Evolutionary conservation across 2,113 vertebrate genomes (phyloP).

Genomic region (Perca schrenkii): DNA sequence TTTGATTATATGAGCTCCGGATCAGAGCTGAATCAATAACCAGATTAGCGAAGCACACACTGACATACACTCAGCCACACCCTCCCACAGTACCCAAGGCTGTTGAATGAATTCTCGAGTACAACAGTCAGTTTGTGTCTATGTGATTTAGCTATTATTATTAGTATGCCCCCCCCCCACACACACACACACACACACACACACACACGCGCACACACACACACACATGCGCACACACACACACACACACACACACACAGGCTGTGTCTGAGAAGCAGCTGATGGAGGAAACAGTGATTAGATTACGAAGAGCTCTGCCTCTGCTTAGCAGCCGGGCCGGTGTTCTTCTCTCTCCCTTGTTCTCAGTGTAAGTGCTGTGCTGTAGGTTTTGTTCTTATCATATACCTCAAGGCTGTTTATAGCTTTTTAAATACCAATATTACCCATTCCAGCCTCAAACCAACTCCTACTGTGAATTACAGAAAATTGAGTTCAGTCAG

Average conservation of each 20-base stretch:
- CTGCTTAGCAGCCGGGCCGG: constrained; percentile 59
- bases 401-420: constrained; percentile 67
- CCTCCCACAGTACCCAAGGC: constrained; percentile 51
- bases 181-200: constrained; percentile 25
- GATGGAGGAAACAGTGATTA: constrained; percentile 80
- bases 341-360: constrained; percentile 35
- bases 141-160: constrained; percentile 57
- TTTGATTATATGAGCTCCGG: constrained; percentile 81
- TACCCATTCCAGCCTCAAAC: constrained; percentile 62
- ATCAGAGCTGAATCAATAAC: constrained; percentile 80
- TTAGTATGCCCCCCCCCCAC: not conserved
- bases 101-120: constrained; percentile 71
- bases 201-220: constrained; percentile 21
- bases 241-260: constrained; percentile 30
- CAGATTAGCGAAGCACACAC: constrained; percentile 64
- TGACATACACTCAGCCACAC: constrained; percentile 41
- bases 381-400: constrained; percentile 72
- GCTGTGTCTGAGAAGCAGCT: constrained; percentile 69
- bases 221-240: constrained; percentile 19
- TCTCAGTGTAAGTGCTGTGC: constrained; percentile 54
- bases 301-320: constrained; percentile 79
- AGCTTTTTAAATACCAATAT: constrained; percentile 76
- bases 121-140: constrained; percentile 64
- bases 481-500: constrained; percentile 58
- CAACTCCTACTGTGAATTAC: constrained; percentile 60